phyloP scores from a whole-genome alignment of 2,888 invertebrate species.

The Lochmaea crataegi region DNA sequence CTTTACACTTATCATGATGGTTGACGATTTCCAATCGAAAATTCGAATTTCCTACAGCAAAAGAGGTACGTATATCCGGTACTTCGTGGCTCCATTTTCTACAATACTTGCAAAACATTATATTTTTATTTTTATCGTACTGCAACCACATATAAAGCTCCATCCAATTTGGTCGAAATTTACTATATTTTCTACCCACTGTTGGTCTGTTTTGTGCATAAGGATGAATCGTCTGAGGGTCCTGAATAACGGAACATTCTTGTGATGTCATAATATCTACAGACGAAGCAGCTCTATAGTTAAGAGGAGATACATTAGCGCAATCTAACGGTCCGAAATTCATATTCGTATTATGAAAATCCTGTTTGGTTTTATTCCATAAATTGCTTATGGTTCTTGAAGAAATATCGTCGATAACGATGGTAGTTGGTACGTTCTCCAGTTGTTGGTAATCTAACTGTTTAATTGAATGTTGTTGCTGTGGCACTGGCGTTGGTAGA shows the following conservation, averaged over 20 bases:
- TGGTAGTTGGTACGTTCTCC: slow-evolving; percentile 43
- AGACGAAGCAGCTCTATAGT: not conserved
- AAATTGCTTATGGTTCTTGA: slow-evolving; percentile 42
- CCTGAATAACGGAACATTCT: slow-evolving; percentile 63
- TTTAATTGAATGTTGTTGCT: slow-evolving; percentile 45
- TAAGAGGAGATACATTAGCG: slow-evolving; percentile 19
- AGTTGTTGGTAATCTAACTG: slow-evolving; percentile 48
- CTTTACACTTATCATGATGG: slow-evolving; percentile 83
- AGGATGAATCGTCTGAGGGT: slow-evolving; percentile 9
- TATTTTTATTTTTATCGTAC: slow-evolving; percentile 75
- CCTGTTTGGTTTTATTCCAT: slow-evolving; percentile 21
- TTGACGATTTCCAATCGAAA: slow-evolving; percentile 82
- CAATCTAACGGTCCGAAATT: not conserved
- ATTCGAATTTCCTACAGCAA: slow-evolving; percentile 82
- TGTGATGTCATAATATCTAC: slow-evolving; percentile 50
- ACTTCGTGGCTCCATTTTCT: slow-evolving; percentile 78
- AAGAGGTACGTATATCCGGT: slow-evolving; percentile 80
- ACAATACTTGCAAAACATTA: slow-evolving; percentile 81
- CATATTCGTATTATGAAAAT: not conserved
- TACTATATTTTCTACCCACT: slow-evolving; percentile 69
- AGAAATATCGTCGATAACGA: slow-evolving; percentile 45
- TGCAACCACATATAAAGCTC: slow-evolving; percentile 79
- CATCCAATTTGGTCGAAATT: slow-evolving; percentile 77
- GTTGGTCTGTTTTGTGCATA: slow-evolving; percentile 33
- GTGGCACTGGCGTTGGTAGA: slow-evolving; percentile 37